These are phyloP conservation scores for Cnemophilus loriae DNA, from an alignment of 2,113 vertebrate genomes.

Conservation along the genomic window DNA sequence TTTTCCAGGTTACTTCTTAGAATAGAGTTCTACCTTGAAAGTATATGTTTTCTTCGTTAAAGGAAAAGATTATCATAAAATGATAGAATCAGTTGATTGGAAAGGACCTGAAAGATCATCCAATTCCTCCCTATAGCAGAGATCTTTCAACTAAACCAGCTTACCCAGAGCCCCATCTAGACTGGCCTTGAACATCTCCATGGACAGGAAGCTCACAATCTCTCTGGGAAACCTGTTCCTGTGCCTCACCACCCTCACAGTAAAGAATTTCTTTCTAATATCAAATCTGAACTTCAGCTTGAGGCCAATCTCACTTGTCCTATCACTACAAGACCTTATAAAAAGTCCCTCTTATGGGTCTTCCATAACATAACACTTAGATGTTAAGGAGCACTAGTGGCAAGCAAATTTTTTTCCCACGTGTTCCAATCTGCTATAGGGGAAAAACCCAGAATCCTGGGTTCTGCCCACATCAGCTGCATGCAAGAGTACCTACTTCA, in stretches of 20 bases:
- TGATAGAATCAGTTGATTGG: neutral
- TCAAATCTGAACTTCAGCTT: neutral
- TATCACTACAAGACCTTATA: neutral
- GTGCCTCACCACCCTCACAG: neutral
- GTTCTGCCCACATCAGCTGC: neutral
- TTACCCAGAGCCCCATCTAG: neutral
- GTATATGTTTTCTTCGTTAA: neutral
- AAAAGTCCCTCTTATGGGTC: neutral
- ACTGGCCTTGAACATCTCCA: neutral
- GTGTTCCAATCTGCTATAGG: rapidly evolving
- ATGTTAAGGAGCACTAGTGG: neutral
- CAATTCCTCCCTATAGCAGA: neutral
- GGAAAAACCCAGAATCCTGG: neutral
- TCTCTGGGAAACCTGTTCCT: neutral
- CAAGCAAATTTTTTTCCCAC: neutral
- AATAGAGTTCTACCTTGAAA: neutral
- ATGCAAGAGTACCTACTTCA: neutral
- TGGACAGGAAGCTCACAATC: too few relatives aligned
- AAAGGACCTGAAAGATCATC: neutral
- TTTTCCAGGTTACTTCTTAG: neutral
- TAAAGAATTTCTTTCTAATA: neutral
- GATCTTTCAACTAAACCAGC: neutral
- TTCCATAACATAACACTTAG: neutral
- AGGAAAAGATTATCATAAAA: neutral
- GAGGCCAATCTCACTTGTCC: neutral